A percentile compares a stretch with the other conserved stretches of the same genome.
These are phyloP conservation scores for Piaya cayana DNA, from an alignment of 2,113 vertebrate species.

Conservation along the genomic window DNA sequence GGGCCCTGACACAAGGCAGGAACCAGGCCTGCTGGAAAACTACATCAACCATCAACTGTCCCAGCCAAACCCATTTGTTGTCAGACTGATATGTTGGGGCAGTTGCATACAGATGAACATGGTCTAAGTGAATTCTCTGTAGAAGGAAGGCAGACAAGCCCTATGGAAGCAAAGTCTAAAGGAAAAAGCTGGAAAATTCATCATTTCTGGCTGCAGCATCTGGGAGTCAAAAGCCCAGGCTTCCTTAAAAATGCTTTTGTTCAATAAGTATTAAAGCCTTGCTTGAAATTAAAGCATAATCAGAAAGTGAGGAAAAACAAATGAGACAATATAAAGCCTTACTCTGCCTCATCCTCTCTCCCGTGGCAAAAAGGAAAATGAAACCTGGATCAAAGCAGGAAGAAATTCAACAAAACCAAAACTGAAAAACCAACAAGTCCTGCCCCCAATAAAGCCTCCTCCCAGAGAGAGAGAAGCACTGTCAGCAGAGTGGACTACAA, in stretches of 20 bases:
- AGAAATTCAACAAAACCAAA: not conserved
- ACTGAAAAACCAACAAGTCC: not conserved
- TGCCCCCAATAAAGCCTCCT: not conserved
- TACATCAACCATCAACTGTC: not conserved
- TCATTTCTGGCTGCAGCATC: not conserved
- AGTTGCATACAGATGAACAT: not conserved
- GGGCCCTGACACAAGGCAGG: fast-evolving
- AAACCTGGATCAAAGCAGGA: not conserved
- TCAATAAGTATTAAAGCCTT: not conserved
- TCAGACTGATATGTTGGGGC: not conserved
- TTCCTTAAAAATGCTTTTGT: not conserved
- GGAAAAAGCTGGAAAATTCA: not conserved
- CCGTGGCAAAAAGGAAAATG: not conserved
- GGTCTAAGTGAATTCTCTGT: not conserved
- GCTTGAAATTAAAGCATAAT: not conserved
- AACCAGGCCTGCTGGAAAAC: not conserved
- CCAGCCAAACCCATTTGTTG: not conserved
- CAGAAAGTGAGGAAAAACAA: not conserved
- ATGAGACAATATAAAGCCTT: fast-evolving
- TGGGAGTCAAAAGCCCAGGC: not conserved
- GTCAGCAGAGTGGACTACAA: not conserved
- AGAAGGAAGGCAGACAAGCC: not conserved
- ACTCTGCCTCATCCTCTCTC: not conserved
- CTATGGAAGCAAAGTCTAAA: fast-evolving
- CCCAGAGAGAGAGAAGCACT: not conserved